phyloP scores from a whole-genome alignment of 2,113 vertebrate genomes.

The Siniperca chuatsi region DNA sequence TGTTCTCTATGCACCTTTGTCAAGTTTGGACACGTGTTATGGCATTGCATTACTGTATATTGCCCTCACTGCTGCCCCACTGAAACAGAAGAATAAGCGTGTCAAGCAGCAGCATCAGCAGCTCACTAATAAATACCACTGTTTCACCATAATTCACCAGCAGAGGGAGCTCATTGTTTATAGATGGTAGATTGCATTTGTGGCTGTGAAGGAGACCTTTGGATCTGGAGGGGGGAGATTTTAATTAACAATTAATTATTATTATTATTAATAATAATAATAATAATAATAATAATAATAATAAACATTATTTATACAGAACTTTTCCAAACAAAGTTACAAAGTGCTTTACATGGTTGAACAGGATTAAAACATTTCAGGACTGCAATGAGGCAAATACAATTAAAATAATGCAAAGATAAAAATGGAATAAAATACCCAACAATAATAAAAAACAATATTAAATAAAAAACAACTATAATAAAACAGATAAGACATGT shows the following conservation, averaged over 20 bases:
- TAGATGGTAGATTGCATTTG: neutral
- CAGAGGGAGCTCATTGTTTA: constrained; percentile 53
- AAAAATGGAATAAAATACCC: no score
- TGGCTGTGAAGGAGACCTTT: constrained; percentile 22
- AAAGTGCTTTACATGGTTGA: no score
- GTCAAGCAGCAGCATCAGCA: neutral
- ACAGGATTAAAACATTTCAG: no score
- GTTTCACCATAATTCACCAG: constrained; percentile 18
- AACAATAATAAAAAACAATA: no score
- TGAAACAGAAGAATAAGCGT: neutral
- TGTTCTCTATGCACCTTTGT: neutral
- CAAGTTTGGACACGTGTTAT: neutral
- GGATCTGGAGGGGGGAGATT: neutral
- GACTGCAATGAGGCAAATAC: no score
- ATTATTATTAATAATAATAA: no score
- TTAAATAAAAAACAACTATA: no score
- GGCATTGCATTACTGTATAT: neutral
- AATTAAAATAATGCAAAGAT: no score
- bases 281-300: no score
- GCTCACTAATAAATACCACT: neutral
- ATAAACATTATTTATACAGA: no score
- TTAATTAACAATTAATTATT: neutral
- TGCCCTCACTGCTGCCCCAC: neutral
- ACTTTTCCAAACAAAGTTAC: no score
- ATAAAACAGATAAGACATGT: no score